Percentiles rank a stretch among this genome's conserved stretches.
Evolutionary conservation across 1,140 invertebrate species (phyloP).

Genomic region (Hylyphantes graminicola): DNA sequence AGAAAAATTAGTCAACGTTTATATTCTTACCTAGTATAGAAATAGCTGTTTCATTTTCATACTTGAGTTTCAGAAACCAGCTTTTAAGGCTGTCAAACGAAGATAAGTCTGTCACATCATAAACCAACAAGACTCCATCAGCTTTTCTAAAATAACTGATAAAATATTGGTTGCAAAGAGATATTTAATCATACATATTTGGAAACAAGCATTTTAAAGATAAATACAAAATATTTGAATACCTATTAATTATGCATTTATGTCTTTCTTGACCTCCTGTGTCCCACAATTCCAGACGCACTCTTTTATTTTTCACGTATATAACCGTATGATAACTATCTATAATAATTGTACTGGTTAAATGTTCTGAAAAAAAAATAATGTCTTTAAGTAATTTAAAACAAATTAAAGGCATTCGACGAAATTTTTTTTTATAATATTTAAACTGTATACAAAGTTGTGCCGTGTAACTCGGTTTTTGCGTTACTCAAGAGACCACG

Average conservation of each 20-base stretch:
- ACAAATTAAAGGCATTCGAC: neutral
- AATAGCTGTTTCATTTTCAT: conserved; percentile 5
- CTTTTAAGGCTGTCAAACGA: conserved; percentile 75
- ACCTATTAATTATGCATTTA: neutral
- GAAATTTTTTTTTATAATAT: too few species aligned
- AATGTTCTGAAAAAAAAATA: neutral
- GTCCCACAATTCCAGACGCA: conserved; percentile 22
- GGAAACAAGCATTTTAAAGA: neutral
- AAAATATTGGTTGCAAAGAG: neutral
- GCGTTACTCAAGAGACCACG: neutral
- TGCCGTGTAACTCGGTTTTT: neutral
- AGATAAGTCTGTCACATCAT: conserved; percentile 75
- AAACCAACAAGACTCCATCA: conserved; percentile 77
- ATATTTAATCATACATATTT: neutral
- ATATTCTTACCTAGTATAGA: conserved; percentile 19
- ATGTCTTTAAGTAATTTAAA: too few species aligned
- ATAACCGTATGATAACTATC: neutral
- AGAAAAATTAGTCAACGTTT: neutral
- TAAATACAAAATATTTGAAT: neutral
- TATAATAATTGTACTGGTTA: conserved; percentile 6
- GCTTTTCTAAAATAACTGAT: conserved; percentile 75
- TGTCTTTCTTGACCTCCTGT: conserved; percentile 34
- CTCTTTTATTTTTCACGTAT: conserved; percentile 8
- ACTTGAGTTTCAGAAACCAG: conserved; percentile 70
- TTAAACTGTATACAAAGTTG: neutral